These are phyloP conservation scores for Takifugu rubripes DNA, from an alignment of 2,797 vertebrate species.

Conservation along the genomic window DNA sequence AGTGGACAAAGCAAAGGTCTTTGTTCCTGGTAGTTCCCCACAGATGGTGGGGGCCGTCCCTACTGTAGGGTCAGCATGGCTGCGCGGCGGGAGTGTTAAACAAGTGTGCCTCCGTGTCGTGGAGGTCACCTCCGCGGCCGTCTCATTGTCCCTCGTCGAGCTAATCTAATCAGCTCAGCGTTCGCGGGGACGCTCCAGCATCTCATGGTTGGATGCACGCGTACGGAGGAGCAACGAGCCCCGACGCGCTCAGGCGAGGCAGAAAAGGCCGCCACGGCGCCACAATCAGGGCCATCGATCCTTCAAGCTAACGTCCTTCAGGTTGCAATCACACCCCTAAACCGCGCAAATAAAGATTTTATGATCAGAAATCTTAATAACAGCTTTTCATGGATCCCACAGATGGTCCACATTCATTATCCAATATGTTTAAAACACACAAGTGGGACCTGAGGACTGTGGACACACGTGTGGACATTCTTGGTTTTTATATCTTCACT, in stretches of 20 bases:
- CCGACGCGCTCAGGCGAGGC: slow-evolving; percentile 2
- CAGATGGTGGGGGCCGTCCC: slow-evolving; percentile 51
- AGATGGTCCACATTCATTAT: no score
- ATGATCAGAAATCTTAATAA: no score
- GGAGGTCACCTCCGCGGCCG: slow-evolving; percentile 6
- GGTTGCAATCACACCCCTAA: neutral
- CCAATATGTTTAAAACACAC: no score
- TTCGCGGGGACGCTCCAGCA: slow-evolving; percentile 22
- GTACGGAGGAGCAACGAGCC: slow-evolving; percentile 35
- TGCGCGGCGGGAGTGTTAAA: slow-evolving; percentile 42
- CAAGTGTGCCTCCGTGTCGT: slow-evolving; percentile 12
- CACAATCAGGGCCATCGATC: slow-evolving; percentile 53
- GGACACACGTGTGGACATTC: no score
- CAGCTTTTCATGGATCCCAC: no score
- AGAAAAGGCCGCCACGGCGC: slow-evolving; percentile 7
- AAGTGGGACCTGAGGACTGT: no score
- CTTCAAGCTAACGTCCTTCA: slow-evolving; percentile 31
- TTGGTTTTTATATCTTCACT: no score
- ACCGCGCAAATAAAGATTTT: no score
- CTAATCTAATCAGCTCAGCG: slow-evolving; percentile 23
- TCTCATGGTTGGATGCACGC: neutral
- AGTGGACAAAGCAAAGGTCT: slow-evolving; percentile 29
- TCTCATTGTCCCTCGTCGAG: neutral
- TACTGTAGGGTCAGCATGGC: slow-evolving; percentile 29
- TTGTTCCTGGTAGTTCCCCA: slow-evolving; percentile 22